phyloP scores from a whole-genome alignment of 2,113 vertebrate genomes.

The Ageneiosus marmoratus region DNA sequence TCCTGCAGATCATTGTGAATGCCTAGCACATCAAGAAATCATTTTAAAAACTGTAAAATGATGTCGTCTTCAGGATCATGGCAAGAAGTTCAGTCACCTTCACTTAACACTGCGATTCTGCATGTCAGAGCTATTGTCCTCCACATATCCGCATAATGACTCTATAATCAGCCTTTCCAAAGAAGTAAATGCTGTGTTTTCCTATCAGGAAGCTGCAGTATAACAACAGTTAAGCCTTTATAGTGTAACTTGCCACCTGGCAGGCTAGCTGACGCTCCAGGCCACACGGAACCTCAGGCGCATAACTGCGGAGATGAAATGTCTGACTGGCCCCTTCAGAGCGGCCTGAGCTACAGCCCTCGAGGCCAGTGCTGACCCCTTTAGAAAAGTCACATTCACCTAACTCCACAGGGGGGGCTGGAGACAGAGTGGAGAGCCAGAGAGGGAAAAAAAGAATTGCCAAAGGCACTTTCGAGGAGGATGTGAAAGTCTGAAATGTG shows the following conservation, averaged over 20 bases:
- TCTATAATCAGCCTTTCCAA: constrained; percentile 9
- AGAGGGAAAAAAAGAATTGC: constrained; percentile 47
- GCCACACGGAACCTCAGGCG: constrained; percentile 81
- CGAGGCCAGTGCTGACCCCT: constrained; percentile 97
- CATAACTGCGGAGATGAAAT: constrained; percentile 97
- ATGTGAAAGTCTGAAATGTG: constrained; percentile 74
- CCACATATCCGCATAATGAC: constrained; percentile 2
- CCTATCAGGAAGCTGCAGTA: constrained; percentile 33
- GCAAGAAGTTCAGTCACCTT: not conserved
- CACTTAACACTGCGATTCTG: not conserved
- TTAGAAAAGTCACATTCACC: constrained; percentile 99
- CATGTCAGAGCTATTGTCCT: not conserved
- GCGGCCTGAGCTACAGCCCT: constrained; percentile 94
- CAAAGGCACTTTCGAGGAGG: constrained; percentile 32
- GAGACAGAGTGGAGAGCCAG: constrained; percentile 4
- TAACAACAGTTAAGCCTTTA: constrained; percentile 42
- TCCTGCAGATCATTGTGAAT: not conserved
- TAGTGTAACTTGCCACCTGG: constrained; percentile 61
- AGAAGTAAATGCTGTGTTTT: constrained; percentile 12
- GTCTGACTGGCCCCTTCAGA: constrained; percentile 98
- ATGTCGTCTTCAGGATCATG: not conserved
- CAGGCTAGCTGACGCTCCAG: constrained; percentile 65
- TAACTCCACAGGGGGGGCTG: constrained; percentile 78
- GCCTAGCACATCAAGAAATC: not conserved
- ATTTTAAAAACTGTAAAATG: not conserved